These are phyloP conservation scores for Hycleus phaleratus DNA, from an alignment of 1,140 invertebrate genomes.

Conservation along the genomic window DNA sequence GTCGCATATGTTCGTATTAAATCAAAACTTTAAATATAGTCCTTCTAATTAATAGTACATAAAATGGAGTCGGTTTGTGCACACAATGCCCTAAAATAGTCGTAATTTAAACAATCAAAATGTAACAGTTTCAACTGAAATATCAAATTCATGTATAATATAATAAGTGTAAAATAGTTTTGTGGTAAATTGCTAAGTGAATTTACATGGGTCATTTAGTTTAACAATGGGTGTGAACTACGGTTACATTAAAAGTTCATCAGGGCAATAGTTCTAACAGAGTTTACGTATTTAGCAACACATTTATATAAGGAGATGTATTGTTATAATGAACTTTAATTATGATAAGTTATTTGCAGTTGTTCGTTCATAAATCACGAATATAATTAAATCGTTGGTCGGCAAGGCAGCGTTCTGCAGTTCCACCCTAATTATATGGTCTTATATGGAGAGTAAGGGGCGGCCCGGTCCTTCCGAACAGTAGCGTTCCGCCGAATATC, in stretches of 20 bases:
- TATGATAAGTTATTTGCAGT: conserved; percentile 27
- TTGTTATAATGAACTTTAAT: conserved; percentile 25
- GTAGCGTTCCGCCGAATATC: conserved; percentile 1
- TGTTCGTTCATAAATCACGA: conserved; percentile 29
- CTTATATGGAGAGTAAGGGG: conserved; percentile 11
- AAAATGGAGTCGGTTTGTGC: no score
- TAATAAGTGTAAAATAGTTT: conserved; percentile 2
- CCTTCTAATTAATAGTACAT: no score
- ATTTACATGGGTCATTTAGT: conserved; percentile 19
- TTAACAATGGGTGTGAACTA: conserved; percentile 2
- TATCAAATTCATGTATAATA: neutral
- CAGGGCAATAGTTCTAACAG: conserved; percentile 12
- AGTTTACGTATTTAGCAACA: conserved; percentile 16
- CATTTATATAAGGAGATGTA: conserved; percentile 22
- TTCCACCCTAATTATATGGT: conserved; percentile 29
- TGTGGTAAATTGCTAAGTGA: conserved; percentile 10
- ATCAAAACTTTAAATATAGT: no score
- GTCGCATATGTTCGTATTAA: no score
- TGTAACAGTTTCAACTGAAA: neutral
- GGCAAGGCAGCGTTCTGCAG: conserved; percentile 14
- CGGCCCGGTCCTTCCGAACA: neutral
- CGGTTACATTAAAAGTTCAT: conserved; percentile 22
- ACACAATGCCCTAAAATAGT: no score
- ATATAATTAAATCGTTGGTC: conserved; percentile 32
- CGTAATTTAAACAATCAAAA: neutral